Evolutionary conservation across 2,888 invertebrate genomes (phyloP), one percentile per base, ranked within the genome.

Genomic region (Agrotis segetum): DNA sequence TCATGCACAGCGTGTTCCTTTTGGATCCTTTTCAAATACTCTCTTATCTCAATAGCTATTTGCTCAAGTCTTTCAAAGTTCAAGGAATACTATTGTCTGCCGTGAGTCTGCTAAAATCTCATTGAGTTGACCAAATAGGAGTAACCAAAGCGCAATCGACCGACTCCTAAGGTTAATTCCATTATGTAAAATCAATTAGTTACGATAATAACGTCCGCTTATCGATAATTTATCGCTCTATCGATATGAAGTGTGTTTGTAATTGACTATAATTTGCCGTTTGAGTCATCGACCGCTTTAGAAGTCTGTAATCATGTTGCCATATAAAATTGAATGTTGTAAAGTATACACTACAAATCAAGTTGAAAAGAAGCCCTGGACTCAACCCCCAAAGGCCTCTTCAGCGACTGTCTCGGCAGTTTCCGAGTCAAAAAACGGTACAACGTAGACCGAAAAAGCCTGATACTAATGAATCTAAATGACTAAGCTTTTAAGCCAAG

Each of bases 221-320:
- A 81, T 81, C 78, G 14, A 17, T 56, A 52, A 34, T 60, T 80
- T 80, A 78, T 80, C 75, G 40, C 40, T 50, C 7, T 75, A 80
- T 56, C 60, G 19, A 53, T 58, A 64, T 19, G 5, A 29, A 60
- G 50, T 58, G 47, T 67, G 61, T 50, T 56, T 55, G 46, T 59
- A 67, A 63, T 75, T 66, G n/a, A 29, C 59, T 74, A 11, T 63
- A 66, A 74, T 60, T 47, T 66, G 16, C 44, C 16, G 21, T 74
- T 74, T 67, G 56, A 79, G 46, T 68, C 56, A 65, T 79, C 64
- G 34, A 13, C 47, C 47, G 44, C 53, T 77, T 60, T 64, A 34
- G 29, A 58, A 34, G 13, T 14, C 16, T 50, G 52, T 72, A 50
- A 29, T 29, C 53, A 34, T 34, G 14, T 58, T 44, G 13, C 9